These are phyloP conservation scores for Ginglymostoma cirratum DNA, from an alignment of 2,113 vertebrate genomes.

Conservation along the genomic window DNA sequence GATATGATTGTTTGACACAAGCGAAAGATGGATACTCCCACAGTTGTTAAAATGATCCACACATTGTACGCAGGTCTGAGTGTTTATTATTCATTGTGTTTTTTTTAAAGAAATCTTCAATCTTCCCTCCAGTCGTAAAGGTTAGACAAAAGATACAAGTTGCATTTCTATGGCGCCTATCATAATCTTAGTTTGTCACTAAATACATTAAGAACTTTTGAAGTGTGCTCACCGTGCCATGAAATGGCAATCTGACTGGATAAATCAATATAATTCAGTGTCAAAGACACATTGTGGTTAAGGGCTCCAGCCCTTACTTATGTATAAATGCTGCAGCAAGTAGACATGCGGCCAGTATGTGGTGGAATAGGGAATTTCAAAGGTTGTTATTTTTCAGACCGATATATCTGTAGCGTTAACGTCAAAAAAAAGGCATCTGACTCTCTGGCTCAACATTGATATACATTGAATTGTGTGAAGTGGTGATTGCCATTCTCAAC, in stretches of 20 bases:
- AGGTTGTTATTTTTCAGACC: neutral
- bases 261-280: neutral
- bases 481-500: neutral
- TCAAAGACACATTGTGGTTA: neutral
- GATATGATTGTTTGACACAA: neutral
- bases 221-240: neutral
- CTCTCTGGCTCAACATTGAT: neutral
- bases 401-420: neutral
- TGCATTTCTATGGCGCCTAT: neutral
- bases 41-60: neutral
- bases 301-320: neutral
- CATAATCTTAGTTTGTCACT: neutral
- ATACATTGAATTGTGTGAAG: neutral
- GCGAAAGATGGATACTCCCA: neutral
- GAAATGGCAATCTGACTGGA: neutral
- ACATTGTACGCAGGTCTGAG: neutral
- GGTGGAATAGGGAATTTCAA: neutral
- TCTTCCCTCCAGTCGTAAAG: neutral
- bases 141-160: neutral
- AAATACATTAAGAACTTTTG: neutral
- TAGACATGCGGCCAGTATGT: neutral
- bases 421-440: neutral
- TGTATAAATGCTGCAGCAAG: neutral
- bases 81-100: neutral
- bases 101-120: neutral